Percentiles rank a stretch among this genome's conserved stretches.
phyloP scores from a whole-genome alignment of 2,888 invertebrate species.

The Aplocera efformata region DNA sequence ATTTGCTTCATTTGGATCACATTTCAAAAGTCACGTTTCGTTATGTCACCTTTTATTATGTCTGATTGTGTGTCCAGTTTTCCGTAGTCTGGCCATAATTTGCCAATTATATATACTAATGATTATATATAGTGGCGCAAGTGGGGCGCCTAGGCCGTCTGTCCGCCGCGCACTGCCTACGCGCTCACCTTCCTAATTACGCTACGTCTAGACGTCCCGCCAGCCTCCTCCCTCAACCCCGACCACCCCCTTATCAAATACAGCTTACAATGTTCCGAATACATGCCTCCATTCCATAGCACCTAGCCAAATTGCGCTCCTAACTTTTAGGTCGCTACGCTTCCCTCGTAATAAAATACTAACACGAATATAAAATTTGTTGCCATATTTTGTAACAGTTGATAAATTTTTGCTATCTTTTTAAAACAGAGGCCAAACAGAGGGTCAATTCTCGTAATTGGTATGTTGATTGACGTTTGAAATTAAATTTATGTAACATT shows the following conservation, averaged over 20 bases:
- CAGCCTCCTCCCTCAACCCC: constrained; percentile 47
- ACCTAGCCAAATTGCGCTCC: constrained; percentile 20
- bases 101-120: constrained; percentile 38
- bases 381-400: constrained; percentile 1
- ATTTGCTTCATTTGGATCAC: constrained; percentile 8
- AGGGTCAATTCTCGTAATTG: no score
- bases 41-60: constrained; percentile 15
- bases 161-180: constrained; percentile 53
- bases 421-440: no score
- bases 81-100: constrained; percentile 33
- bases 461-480: no score
- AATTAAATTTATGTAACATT: no score
- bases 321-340: constrained; percentile 16
- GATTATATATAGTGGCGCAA: constrained; percentile 57
- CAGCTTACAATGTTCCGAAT: constrained; percentile 41
- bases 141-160: constrained; percentile 40
- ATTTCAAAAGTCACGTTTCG: constrained; percentile 15
- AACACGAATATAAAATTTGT: constrained; percentile 4
- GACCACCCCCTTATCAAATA: constrained; percentile 48
- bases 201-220: constrained; percentile 72
- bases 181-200: constrained; percentile 75
- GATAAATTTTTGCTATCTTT: constrained; percentile 1
- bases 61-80: constrained; percentile 12
- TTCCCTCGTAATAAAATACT: constrained; percentile 9
- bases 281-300: constrained; percentile 18